A percentile compares a stretch with the other conserved stretches of the same genome.
Conservation (phyloP, 2,113 vertebrate genomes). For the Sciurus niger region DNA sequence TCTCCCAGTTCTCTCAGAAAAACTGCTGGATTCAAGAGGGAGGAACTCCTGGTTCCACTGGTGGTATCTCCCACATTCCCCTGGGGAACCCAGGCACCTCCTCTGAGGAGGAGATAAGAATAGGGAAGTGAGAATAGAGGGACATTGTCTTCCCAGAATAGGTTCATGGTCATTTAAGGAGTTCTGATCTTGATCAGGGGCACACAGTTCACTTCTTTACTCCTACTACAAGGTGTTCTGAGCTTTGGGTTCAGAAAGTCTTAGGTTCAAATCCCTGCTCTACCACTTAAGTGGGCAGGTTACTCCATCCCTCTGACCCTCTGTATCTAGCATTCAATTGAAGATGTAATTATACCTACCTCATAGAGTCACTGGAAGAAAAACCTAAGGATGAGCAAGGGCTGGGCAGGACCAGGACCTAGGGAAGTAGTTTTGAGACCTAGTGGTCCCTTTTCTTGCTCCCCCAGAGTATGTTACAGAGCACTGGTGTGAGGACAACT, state of each 20-base stretch:
- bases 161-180: not conserved
- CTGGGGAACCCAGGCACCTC: not conserved
- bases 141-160: not conserved
- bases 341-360: not conserved
- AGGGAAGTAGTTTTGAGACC: not conserved
- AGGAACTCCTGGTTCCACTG: not conserved
- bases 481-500: constrained; percentile 92
- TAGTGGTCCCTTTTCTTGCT: not conserved
- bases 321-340: not conserved
- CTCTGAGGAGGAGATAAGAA: not conserved
- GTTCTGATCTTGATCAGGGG: not conserved
- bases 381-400: not conserved
- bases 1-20: not conserved
- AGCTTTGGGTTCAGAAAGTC: not conserved
- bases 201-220: not conserved
- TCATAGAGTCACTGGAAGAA: not conserved
- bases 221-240: not conserved
- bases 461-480: constrained; percentile 89
- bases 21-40: not conserved
- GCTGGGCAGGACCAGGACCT: not conserved
- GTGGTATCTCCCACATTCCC: not conserved
- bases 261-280: not conserved
- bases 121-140: not conserved
- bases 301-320: not conserved
- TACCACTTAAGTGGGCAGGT: not conserved